These are phyloP conservation scores for Hippoglossus stenolepis DNA, from an alignment of 2,113 vertebrate genomes.

Conservation along the genomic window DNA sequence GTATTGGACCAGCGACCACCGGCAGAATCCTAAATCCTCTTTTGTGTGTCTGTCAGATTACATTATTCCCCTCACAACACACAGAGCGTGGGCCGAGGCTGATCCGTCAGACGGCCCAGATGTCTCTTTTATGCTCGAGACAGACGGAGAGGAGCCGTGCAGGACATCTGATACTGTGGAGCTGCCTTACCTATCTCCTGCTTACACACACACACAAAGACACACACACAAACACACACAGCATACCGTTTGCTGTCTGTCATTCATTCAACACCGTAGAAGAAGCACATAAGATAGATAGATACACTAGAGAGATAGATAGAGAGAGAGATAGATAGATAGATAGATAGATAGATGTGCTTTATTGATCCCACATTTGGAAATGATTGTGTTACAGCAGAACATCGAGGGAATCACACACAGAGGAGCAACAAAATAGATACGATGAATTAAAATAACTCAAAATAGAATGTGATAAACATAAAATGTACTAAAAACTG, in stretches of 20 bases:
- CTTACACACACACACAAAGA: slow-evolving; percentile 16
- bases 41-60: slow-evolving; percentile 54
- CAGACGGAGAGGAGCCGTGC: slow-evolving; percentile 38
- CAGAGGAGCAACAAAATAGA: too few relatives aligned
- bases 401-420: too few relatives aligned
- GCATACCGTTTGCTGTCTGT: slow-evolving; percentile 45
- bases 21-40: slow-evolving; percentile 38
- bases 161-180: slow-evolving; percentile 50
- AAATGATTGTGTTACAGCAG: too few relatives aligned
- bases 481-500: too few relatives aligned
- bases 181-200: slow-evolving; percentile 39
- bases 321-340: too few relatives aligned
- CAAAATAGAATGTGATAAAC: too few relatives aligned
- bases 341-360: too few relatives aligned
- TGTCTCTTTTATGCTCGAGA: slow-evolving; percentile 61
- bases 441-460: too few relatives aligned
- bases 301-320: too few relatives aligned
- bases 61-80: slow-evolving; percentile 35
- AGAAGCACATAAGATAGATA: background rate
- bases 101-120: slow-evolving; percentile 32
- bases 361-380: too few relatives aligned
- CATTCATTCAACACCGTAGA: background rate
- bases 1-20: slow-evolving; percentile 22
- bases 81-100: background rate
- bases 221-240: slow-evolving; percentile 19